Conservation (phyloP, 2,113 vertebrate species). For the Hydropotes inermis region DNA sequence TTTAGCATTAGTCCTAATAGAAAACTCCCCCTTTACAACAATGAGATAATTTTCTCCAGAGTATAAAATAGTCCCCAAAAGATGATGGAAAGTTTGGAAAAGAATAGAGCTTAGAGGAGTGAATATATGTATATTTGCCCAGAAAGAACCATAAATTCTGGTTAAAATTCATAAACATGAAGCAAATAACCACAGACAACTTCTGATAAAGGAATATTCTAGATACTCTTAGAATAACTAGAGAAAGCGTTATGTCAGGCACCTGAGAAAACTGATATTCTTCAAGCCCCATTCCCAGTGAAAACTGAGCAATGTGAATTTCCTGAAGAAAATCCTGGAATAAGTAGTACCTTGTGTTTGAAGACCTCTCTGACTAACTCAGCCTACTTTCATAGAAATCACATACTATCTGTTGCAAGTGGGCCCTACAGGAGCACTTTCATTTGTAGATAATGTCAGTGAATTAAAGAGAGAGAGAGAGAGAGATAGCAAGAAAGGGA, state of each 20-base stretch:
- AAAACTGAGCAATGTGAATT: not conserved
- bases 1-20: constrained; percentile 36
- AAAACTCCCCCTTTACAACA: constrained; percentile 19
- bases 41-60: not conserved
- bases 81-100: not conserved
- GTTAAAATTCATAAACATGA: not conserved
- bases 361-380: not conserved
- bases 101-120: not conserved
- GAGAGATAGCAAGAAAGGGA: not conserved
- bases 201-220: not conserved
- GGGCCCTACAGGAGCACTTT: not conserved
- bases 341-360: not conserved
- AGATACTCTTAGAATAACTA: not conserved
- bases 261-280: not conserved
- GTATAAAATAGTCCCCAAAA: not conserved
- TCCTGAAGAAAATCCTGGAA: not conserved
- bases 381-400: not conserved
- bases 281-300: not conserved
- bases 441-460: not conserved
- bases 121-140: not conserved
- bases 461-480: not conserved
- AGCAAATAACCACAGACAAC: not conserved
- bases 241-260: not conserved
- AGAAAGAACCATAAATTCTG: not conserved
- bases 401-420: not conserved